Base-by-base conservation (phyloP, 2,888 invertebrate species). In the Rhaphigaster nebulosa region DNA sequence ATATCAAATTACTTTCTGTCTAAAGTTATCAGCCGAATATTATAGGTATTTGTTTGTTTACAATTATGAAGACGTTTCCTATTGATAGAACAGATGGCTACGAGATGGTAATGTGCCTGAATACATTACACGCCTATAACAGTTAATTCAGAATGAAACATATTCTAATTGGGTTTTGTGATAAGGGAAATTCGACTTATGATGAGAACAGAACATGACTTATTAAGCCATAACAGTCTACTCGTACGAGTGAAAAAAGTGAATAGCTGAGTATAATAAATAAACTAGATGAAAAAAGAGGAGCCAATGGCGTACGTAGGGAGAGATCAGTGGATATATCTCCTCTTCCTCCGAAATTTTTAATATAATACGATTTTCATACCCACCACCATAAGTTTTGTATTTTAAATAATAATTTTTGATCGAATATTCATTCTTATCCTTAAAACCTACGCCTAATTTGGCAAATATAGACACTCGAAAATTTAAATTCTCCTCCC, bases 61-160 rank as follows among this genome's bases (percentile, higher is more conserved):
- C 70, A 38, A 20, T 76, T 38, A 76, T 76, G 10, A 76, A 76
- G 34, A 76, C 20, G 38, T 76, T 76, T 76, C 20, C 70, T 76
- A 76, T 38, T 20, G 34, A 76, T 20, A 38, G 70, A 76, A 76
- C 70, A 76, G 70, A 76, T 76, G 70, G 70, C 70, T 76, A 38
- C 20, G 23, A 76, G 70, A 76, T 76, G 38, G 23, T 76, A 76
- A 76, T 76, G n/a, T n/a, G 34, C 38, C 23, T 76, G 70, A 18
- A 76, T 76, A 76, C 20, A 76, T 76, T 76, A 76, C 70, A 76
- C 70, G 70, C 70, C 70, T 38, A 20, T 23, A 76, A 38, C 70
- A 20, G 70, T 76, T 65, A 29, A 18, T 29, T 34, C 20, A 15
- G 23, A 15, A 76, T 38, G 70, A 76, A 76, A 76, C 70, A 76